phyloP scores from a whole-genome alignment of 2,888 invertebrate genomes.

The Nasonia oneida region DNA sequence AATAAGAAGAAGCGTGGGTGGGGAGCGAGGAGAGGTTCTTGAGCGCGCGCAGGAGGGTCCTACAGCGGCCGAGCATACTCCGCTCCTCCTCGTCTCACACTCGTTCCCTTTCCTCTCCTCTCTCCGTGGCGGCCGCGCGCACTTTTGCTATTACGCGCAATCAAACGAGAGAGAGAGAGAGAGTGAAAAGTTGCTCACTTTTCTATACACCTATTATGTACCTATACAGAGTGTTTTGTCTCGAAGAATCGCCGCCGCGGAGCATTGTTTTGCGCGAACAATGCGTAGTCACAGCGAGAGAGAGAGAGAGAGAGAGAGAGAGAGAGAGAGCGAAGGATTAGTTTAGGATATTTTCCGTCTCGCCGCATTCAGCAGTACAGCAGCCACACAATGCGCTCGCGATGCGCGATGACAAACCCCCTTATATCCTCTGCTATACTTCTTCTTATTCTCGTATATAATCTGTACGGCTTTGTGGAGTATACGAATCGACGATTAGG shows the following conservation, averaged over 20 bases:
- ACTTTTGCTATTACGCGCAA: conserved; percentile 60
- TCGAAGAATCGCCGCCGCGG: conserved; percentile 62
- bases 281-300: conserved; percentile 65
- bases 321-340: conserved; percentile 67
- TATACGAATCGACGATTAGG: conserved; percentile 14
- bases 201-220: background rate
- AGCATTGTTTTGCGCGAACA: conserved; percentile 71
- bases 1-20: conserved; percentile 76
- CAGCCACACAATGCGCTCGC: conserved; percentile 40
- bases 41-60: conserved; percentile 74
- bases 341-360: conserved; percentile 64
- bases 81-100: conserved; percentile 69
- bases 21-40: conserved; percentile 71
- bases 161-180: conserved; percentile 17
- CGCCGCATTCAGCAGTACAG: conserved; percentile 9
- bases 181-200: background rate
- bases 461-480: background rate
- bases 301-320: conserved; percentile 57
- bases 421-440: background rate
- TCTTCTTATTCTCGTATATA: conserved; percentile 14
- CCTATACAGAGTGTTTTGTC: background rate
- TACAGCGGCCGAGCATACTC: conserved; percentile 77
- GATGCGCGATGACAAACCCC: conserved; percentile 44
- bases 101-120: conserved; percentile 47
- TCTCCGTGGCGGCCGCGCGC: conserved; percentile 42